Conservation (phyloP, 2,797 vertebrate genomes). For the Prionace glauca region DNA sequence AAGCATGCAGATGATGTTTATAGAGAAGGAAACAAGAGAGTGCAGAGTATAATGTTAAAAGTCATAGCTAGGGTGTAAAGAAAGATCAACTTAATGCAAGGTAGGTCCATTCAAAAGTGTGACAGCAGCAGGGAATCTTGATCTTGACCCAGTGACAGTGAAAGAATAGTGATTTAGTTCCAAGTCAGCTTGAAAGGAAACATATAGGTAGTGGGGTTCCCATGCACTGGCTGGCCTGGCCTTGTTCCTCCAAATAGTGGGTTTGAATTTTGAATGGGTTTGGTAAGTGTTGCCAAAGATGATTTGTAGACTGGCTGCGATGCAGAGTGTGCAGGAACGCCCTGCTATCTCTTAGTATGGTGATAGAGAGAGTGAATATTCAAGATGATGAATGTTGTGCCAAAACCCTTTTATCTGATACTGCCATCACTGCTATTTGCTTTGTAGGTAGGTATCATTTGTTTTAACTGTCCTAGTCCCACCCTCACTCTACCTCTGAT, state of each 20-base stretch:
- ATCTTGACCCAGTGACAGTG: neutral
- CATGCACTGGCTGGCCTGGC: neutral
- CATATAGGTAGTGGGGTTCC: neutral
- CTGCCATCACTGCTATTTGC: constrained; percentile 52
- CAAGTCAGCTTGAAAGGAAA: neutral
- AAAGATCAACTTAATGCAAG: too few species aligned
- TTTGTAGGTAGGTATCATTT: constrained; percentile 46
- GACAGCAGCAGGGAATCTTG: too few species aligned
- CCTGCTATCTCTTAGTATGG: too few species aligned
- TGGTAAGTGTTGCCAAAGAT: neutral
- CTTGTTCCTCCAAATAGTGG: neutral
- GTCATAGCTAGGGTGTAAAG: too few species aligned
- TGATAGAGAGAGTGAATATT: neutral
- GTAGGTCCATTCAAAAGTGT: too few species aligned
- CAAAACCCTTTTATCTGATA: constrained; percentile 46
- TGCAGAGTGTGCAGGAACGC: too few species aligned
- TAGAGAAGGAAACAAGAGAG: too few species aligned
- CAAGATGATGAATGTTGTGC: neutral
- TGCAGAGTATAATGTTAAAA: too few species aligned
- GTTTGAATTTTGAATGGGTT: neutral
- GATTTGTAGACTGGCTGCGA: neutral
- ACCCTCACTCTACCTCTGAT: constrained; percentile 51
- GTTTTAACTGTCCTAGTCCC: constrained; percentile 55
- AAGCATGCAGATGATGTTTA: too few species aligned
- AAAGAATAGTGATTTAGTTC: neutral